Evolutionary conservation across 2,113 vertebrate species (phyloP), one percentile per base, ranked within the genome.

Genomic region (Plecturocebus donacophilus): DNA sequence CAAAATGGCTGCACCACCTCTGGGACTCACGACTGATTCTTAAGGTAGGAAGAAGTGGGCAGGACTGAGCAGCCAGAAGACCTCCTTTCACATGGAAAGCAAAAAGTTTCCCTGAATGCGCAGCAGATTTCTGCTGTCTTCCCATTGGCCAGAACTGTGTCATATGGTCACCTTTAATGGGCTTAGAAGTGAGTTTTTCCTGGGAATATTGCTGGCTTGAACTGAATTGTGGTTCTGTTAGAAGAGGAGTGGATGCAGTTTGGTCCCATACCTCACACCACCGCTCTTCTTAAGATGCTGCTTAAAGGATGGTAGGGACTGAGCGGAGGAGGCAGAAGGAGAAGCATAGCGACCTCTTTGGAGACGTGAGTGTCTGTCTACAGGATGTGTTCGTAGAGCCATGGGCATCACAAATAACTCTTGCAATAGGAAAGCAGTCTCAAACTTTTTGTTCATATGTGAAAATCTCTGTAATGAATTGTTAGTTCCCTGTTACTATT

Each of bases 381-480:
- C 3, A 1, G 3, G 35, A 8, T 25, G 20, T 79, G 61, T 73
- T 52, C 7, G 19, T 68, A 21, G 25, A 49, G 23, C 20, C 27
- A 0, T 5, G 3, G 66, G 19, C 17, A 25, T 61, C 77, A 35
- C 35, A 47, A 8, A 40, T 30, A 58, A 25, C 30, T 27, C 14
- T 20, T 4, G n/a, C 23, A 23, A 35, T 0, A 0, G 2, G 42
- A 45, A 2, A 35, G 8, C 27, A 6, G 32, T 10, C 66, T 19
- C 27, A 19, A 13, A 40, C 70, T 30, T 92, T 56, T 35, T 77
- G 66, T 23, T 70, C 70, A 0, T n/a, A 76, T 35, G 40, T 58
- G 52, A 91, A 90, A 20, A 11, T 73, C 20, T 54, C 64, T 84
- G 17, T 21, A 61, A 64, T 30, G 8, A 61, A 45, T 35, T 10